Base-by-base conservation (phyloP, 2,888 invertebrate species). In the Parnassius smintheus region DNA sequence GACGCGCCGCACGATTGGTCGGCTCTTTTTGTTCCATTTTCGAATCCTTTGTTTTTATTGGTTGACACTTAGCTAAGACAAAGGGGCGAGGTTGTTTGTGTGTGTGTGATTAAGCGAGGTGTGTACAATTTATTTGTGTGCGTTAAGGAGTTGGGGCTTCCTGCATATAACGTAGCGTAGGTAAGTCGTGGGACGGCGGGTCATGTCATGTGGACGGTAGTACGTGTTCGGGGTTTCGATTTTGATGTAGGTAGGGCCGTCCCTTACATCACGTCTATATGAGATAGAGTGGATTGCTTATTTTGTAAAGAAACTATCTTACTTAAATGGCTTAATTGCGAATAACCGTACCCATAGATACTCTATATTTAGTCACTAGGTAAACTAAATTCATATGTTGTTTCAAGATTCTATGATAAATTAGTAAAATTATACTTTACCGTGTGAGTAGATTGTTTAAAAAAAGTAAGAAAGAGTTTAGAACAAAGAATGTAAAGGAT, bases 21-120 rank as follows among this genome's bases (percentile, higher is more conserved):
- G 74, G 75, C 85, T 84, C 88, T 91, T 91, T 91, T 91, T 91
- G 91, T 91, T 89, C 87, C 86, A 88, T 90, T 90, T 91, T 88
- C 82, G 83, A 86, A 87, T 90, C 91, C 91, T 91, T 91, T 91
- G 91, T 91, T 91, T 91, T 91, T 91, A 91, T 91, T 91, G 91
- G 91, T 91, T 91, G 91, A 91, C 91, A 91, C 91, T 91, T 91
- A 89, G 87, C 88, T 91, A 91, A 91, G 91, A 91, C 91, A 91
- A 91, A 89, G 91, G 91, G 91, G 89, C 84, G 87, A 81, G 76
- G 73, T 69, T 73, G 68, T 84, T 87, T 86, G 85, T 88, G 90
- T 74, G 90, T 86, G 77, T 72, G 81, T 80, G 63, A 82, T 83
- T 82, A 81, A 81, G 78, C 75, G 76, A 76, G 74, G 73, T 70